Conservation (phyloP, 2,113 vertebrate species). For the Cacatua alba region DNA sequence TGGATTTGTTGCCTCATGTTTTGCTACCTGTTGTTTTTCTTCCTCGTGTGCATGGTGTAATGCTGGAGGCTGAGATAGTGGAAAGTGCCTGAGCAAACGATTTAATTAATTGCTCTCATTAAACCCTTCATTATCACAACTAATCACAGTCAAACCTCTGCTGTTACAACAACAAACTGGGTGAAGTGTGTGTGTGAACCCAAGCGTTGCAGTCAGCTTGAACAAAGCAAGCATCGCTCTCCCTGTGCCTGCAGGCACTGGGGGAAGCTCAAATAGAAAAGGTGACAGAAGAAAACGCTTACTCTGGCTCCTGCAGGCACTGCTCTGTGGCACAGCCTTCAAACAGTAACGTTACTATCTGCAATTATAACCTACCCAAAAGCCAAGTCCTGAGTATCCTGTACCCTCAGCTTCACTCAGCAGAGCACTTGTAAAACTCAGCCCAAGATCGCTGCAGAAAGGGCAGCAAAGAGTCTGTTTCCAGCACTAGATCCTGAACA, state of each 20-base stretch:
- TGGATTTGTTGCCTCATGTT: neutral
- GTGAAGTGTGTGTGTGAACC: neutral
- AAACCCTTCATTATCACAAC: conserved; percentile 54
- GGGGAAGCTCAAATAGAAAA: neutral
- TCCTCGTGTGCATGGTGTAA: neutral
- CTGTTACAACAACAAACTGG: neutral
- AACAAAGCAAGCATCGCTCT: neutral
- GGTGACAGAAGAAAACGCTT: neutral
- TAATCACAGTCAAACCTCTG: conserved; percentile 28
- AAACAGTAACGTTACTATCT: neutral
- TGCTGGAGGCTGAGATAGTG: neutral
- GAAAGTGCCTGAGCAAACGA: conserved; percentile 35
- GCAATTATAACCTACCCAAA: neutral
- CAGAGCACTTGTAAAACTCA: neutral
- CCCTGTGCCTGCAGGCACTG: neutral
- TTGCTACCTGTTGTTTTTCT: neutral
- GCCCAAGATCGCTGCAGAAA: neutral
- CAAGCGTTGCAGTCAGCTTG: neutral
- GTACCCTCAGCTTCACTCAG: neutral
- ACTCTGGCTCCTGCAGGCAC: neutral
- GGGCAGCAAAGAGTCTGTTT: neutral
- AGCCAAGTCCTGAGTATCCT: neutral
- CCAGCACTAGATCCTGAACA: neutral
- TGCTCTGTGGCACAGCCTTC: neutral
- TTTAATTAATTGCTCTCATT: conserved; percentile 67